Evolutionary conservation across 2,888 invertebrate species (phyloP).

Genomic region (Syrista parreyssii): DNA sequence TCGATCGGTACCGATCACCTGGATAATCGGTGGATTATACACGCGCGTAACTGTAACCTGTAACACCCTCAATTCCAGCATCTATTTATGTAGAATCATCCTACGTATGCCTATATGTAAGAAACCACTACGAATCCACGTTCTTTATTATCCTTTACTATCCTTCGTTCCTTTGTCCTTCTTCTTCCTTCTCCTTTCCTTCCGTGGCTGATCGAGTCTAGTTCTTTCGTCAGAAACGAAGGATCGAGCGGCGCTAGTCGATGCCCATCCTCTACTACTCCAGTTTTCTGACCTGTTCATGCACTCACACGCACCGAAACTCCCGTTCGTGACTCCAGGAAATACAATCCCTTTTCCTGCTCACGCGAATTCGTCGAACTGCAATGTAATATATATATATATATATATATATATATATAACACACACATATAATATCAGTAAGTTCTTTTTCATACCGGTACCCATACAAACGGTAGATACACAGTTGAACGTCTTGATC

Average conservation of each 20-base stretch:
- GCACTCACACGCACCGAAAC: not conserved
- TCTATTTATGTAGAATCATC: not conserved
- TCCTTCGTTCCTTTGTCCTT: not conserved
- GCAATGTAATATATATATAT: not conserved
- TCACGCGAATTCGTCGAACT: not conserved
- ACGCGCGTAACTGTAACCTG: slow-evolving; percentile 42
- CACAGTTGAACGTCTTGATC: not conserved
- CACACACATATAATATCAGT: not conserved
- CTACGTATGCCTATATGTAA: not conserved
- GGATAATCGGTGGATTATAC: slow-evolving; percentile 49
- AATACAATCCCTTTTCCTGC: not conserved
- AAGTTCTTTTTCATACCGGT: not conserved
- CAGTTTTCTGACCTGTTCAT: not conserved
- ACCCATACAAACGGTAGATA: not conserved
- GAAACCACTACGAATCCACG: not conserved
- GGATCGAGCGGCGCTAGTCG: not conserved
- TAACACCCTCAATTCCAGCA: slow-evolving; percentile 1
- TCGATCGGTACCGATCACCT: slow-evolving; percentile 43
- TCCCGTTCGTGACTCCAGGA: not conserved
- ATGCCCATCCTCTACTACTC: not conserved
- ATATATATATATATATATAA: not conserved
- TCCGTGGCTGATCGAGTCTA: not conserved
- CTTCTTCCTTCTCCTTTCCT: not conserved
- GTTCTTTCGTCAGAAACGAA: not conserved
- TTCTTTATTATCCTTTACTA: not conserved